Percentiles rank a stretch among this genome's conserved stretches.
Evolutionary conservation across 2,888 invertebrate genomes (phyloP).

Genomic region (Microctonus hyperodae): DNA sequence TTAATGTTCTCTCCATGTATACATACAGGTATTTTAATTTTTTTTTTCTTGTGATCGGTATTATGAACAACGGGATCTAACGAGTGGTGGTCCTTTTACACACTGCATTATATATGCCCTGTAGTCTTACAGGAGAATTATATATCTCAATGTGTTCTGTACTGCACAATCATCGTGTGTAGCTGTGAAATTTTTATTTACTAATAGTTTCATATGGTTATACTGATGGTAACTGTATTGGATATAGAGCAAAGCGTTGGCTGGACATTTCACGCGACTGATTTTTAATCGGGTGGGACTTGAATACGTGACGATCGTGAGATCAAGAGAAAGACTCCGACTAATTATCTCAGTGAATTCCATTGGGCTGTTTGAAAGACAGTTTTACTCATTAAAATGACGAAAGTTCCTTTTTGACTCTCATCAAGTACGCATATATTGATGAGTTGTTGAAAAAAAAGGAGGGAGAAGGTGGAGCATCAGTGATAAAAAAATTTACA

Average conservation of each 20-base stretch:
- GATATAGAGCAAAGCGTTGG: background rate
- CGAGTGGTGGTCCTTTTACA: slow-evolving; percentile 29
- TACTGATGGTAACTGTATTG: background rate
- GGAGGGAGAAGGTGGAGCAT: background rate
- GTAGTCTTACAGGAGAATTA: background rate
- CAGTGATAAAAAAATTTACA: background rate
- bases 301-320: slow-evolving; percentile 19
- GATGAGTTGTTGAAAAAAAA: slow-evolving; percentile 6
- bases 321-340: background rate
- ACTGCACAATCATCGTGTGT: background rate
- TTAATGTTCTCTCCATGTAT: background rate
- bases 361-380: background rate
- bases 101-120: background rate
- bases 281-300: slow-evolving; percentile 20
- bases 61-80: slow-evolving; percentile 35
- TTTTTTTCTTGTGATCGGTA: background rate
- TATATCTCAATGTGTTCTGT: background rate
- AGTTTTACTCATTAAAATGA: slow-evolving; percentile 21
- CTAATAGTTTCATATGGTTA: background rate
- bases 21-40: slow-evolving; percentile 8
- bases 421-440: slow-evolving; percentile 17
- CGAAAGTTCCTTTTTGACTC: slow-evolving; percentile 21
- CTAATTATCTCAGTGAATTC: slow-evolving; percentile 26
- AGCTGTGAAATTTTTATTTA: background rate
- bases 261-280: slow-evolving; percentile 1